Conservation (phyloP, 2,113 vertebrate species). For the Rattus norvegicus region GRCr8 NC_086035.1:59544001-59544500, state of each 20-base stretch:
- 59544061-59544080: no score
- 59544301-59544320: not conserved
- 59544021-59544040: not conserved
- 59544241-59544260: no score
- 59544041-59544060: not conserved
- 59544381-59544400: not conserved
- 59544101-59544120: not conserved
- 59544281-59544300: not conserved
- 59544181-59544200: no score
- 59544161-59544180: not conserved
- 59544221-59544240: no score
- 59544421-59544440: not conserved
- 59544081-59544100: no score
- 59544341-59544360: conserved; percentile 80
- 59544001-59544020: not conserved
- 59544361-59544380: not conserved
- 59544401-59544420: not conserved
- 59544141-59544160: not conserved
- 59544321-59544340: not conserved
- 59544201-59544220: no score
- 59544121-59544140: not conserved
- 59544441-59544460: not conserved
- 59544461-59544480: not conserved
- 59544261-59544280: no score
- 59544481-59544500: not conserved